These are phyloP conservation scores for Bombus impatiens DNA, from an alignment of 1,140 invertebrate species.

Conservation along the genomic window DNA sequence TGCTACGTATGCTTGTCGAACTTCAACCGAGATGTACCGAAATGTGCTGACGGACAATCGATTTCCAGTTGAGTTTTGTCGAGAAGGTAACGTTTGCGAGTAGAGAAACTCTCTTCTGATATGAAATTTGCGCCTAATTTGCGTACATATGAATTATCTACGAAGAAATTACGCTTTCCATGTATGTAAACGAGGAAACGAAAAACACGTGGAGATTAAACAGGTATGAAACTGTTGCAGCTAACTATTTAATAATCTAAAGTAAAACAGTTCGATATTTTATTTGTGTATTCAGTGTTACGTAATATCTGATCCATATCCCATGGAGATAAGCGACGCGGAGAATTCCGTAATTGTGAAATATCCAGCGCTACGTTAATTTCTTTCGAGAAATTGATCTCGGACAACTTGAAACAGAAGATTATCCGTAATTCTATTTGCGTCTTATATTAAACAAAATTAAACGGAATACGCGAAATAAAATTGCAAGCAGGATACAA, in stretches of 20 bases:
- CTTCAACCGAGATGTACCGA: neutral
- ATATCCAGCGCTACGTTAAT: no score
- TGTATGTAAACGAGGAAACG: neutral
- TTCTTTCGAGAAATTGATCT: neutral
- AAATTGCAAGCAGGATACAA: neutral
- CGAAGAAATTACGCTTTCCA: neutral
- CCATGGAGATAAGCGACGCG: neutral
- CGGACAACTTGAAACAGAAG: neutral
- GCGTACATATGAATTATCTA: no score
- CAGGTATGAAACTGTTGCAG: neutral
- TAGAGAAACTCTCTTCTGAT: neutral
- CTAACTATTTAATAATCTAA: neutral
- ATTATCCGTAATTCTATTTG: neutral
- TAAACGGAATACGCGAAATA: neutral
- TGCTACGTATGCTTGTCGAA: conserved; percentile 1
- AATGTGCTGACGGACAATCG: neutral
- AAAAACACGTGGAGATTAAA: neutral
- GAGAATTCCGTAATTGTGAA: no score
- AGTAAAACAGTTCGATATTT: neutral
- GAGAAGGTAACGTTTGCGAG: no score
- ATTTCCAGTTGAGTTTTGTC: neutral
- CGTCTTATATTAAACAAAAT: neutral
- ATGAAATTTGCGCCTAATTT: neutral
- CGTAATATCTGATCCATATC: neutral
- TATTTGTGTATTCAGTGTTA: no score